A percentile compares a stretch with the other conserved stretches of the same genome.
phyloP scores from a whole-genome alignment of 2,113 vertebrate species.

The Zosterops japonicus region DNA sequence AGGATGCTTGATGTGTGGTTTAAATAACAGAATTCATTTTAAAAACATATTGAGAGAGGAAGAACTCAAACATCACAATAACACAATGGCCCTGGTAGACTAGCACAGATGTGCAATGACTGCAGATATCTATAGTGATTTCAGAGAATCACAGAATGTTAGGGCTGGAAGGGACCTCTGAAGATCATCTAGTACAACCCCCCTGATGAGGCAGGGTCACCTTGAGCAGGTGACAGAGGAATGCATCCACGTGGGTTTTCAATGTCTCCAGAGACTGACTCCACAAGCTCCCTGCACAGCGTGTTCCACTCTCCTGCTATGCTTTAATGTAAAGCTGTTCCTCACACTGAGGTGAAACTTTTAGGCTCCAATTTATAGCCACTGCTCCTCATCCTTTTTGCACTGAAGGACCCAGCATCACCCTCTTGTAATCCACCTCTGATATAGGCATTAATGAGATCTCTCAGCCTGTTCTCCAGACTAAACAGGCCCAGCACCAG shows the following conservation, averaged over 20 bases:
- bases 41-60: fast-evolving
- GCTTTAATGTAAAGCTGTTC: neutral
- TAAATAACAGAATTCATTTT: neutral
- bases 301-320: no score
- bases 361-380: neutral
- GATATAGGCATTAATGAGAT: neutral
- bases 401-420: neutral
- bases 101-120: fast-evolving
- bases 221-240: neutral
- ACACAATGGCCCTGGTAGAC: fast-evolving
- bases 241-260: neutral
- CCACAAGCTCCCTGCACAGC: neutral
- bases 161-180: neutral
- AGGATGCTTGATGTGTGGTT: neutral
- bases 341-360: neutral
- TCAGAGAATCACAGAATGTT: neutral
- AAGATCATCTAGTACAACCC: neutral
- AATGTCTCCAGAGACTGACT: neutral
- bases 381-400: neutral
- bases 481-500: neutral
- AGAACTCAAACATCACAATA: fast-evolving
- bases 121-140: neutral
- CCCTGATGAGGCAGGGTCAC: neutral
- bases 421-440: neutral
- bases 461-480: neutral